These are phyloP conservation scores for Orcinus orca DNA, from an alignment of 2,113 vertebrate genomes.

Conservation along the genomic window DNA sequence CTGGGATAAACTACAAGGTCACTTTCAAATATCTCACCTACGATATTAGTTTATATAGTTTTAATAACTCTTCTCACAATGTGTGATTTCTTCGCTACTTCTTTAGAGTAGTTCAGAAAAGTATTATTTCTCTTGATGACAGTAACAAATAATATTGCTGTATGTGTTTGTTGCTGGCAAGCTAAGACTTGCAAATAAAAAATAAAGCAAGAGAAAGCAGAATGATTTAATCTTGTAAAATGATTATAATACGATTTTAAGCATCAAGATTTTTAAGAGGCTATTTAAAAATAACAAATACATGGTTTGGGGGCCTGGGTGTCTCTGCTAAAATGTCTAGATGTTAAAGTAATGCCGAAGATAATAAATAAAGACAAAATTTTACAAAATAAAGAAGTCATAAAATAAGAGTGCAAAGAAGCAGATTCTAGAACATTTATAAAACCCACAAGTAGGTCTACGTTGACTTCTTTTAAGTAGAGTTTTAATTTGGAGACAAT, in stretches of 20 bases:
- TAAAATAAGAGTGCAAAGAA: neutral
- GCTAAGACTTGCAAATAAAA: slow-evolving; percentile 68
- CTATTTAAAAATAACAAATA: neutral
- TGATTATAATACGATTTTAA: slow-evolving; percentile 28
- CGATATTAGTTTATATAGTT: slow-evolving; percentile 32
- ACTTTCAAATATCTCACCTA: slow-evolving; percentile 74
- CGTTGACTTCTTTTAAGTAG: neutral
- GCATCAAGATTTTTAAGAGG: neutral
- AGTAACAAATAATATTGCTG: slow-evolving; percentile 34
- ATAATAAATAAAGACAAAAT: neutral
- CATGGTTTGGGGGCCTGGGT: neutral
- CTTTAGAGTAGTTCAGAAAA: slow-evolving; percentile 29
- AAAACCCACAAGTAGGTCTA: neutral
- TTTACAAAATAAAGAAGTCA: neutral
- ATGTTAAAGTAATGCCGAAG: neutral
- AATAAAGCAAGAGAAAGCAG: slow-evolving; percentile 34
- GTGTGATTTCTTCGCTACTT: neutral
- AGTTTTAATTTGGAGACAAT: neutral
- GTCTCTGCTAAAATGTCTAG: neutral
- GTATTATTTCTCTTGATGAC: slow-evolving; percentile 43
- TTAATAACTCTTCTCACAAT: slow-evolving; percentile 51
- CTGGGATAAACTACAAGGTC: slow-evolving; percentile 56
- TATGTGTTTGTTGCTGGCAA: slow-evolving; percentile 41
- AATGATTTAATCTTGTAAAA: slow-evolving; percentile 40
- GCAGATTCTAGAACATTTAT: neutral